Conservation (phyloP, 2,888 invertebrate genomes). For the Pollenia labialis region DNA sequence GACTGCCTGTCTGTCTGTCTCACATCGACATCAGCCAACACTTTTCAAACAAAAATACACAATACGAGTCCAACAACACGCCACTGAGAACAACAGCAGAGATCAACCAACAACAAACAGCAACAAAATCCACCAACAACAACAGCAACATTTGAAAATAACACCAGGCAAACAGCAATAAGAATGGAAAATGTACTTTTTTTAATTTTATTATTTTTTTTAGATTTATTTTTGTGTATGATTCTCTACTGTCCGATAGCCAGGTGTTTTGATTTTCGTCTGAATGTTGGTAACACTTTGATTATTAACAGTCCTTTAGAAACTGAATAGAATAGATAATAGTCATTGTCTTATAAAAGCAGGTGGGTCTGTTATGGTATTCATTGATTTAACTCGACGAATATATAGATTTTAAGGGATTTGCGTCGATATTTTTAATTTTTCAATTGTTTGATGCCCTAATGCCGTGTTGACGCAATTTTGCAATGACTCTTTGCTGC, state of each 20-base stretch:
- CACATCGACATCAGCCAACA: conserved; percentile 32
- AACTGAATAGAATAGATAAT: no score
- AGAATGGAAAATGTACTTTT: conserved; percentile 19
- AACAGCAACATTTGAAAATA: conserved; percentile 61
- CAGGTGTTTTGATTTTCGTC: not conserved
- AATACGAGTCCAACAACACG: conserved; percentile 30
- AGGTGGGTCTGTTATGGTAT: no score
- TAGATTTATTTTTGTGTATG: conserved; percentile 3
- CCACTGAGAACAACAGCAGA: conserved; percentile 19
- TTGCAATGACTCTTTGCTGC: no score
- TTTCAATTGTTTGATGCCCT: no score
- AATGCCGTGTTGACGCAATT: no score
- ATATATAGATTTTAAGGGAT: no score
- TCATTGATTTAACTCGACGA: no score
- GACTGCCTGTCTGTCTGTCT: conserved; percentile 29
- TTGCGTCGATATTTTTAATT: no score
- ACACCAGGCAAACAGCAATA: conserved; percentile 65
- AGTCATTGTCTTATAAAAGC: no score
- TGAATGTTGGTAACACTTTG: conserved; percentile 7
- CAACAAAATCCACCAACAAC: conserved; percentile 30
- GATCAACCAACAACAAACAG: conserved; percentile 22
- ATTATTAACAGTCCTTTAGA: no score
- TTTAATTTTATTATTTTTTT: conserved; percentile 14
- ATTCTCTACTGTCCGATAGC: conserved; percentile 24
- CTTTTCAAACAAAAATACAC: conserved; percentile 29